A percentile compares a stretch with the other conserved stretches of the same genome.
These are phyloP conservation scores for Neotragus moschatus DNA, from an alignment of 2,113 vertebrate species.

Conservation along the genomic window DNA sequence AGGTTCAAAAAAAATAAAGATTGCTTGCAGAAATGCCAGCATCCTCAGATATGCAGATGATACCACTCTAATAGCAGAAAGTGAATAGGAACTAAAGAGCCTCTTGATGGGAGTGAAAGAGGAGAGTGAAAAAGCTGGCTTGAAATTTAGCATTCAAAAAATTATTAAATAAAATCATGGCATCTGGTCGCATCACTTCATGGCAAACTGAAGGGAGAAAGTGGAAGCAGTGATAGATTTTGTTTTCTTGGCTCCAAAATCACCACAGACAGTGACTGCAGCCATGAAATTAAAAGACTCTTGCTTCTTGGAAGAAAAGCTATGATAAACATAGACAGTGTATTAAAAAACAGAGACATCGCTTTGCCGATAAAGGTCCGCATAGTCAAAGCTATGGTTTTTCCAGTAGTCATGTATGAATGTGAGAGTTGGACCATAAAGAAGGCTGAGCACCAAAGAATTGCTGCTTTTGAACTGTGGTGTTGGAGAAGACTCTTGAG, in stretches of 20 bases:
- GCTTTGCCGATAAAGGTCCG: background rate
- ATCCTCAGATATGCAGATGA: background rate
- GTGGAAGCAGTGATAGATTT: background rate
- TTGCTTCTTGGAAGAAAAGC: background rate
- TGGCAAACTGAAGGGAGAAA: background rate
- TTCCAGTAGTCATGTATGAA: background rate
- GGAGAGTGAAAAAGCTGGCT: background rate
- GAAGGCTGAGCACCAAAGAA: background rate
- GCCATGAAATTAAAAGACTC: background rate
- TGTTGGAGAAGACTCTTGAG: background rate
- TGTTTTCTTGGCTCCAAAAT: background rate
- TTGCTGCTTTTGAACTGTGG: background rate
- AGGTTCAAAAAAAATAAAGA: background rate
- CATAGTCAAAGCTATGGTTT: background rate
- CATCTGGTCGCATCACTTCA: background rate
- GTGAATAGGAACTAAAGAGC: background rate
- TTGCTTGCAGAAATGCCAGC: background rate
- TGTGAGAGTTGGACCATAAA: background rate
- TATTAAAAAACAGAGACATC: background rate
- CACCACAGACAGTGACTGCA: rapidly evolving
- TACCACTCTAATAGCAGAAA: background rate
- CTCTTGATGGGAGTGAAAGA: background rate
- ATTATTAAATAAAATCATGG: background rate
- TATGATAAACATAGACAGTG: background rate
- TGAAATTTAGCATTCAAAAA: background rate